Evolutionary conservation across 2,113 vertebrate genomes (phyloP), one percentile per base, ranked within the genome.

Genomic region (Pseudolaguvia tuberculata): DNA sequence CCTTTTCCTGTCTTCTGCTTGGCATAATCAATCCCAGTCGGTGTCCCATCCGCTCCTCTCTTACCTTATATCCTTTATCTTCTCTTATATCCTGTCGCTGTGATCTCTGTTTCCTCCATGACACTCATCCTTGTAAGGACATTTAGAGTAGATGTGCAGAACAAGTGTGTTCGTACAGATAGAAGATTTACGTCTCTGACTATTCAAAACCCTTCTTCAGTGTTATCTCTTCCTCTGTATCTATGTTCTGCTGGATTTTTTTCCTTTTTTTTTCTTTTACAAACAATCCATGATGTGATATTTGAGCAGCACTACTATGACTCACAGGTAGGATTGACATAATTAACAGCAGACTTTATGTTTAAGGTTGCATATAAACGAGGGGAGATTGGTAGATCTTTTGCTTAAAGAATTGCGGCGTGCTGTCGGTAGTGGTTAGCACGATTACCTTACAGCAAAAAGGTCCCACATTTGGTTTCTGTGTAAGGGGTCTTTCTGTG

Each of bases 71-170:
- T 58, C 27, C 69, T 39, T 67, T 78, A 56, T 77, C 77, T 70
- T 71, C 53, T 45, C 59, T 77, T 82, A 81, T 83, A 85, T 86
- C 29, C 81, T 18, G 31, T 73, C 5, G 47, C 45, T 57, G 50
- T 51, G 27, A 56, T 1, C 67, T 21, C 31, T 77, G 56, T 51
- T 70, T 65, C 67, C 58, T 47, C 20, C 13, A 66, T 69, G 66
- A 56, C 52, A 61, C 35, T 72, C 56, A 25, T 31, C 6, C 55
- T 72, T 25, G 3, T 59, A 39, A 48, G 74, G 21, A 75, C 82
- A 66, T 73, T 56, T 47, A 56, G 65, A 42, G 51, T 57, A 73
- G 55, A 68, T 61, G 45, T 52, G 45, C 58, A 18, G 72, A 31
- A 78, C 67, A 72, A 78, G 58, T 50, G 14, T 20, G 65, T 31